Evolutionary conservation across 2,113 vertebrate genomes (phyloP).

Genomic region (Chlorodrepanis virens): DNA sequence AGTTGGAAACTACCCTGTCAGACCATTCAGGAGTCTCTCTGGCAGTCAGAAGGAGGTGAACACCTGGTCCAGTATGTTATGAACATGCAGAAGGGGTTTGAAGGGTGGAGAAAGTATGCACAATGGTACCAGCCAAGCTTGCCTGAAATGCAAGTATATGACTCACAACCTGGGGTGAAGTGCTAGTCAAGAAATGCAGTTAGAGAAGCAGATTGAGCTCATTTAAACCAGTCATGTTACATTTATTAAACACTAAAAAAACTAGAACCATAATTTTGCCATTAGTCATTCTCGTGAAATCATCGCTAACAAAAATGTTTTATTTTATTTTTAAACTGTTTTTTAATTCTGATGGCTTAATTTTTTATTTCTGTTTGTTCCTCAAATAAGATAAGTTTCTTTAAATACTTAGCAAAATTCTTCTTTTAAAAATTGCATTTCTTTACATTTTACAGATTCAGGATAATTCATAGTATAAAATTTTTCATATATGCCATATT

Average conservation of each 20-base stretch:
- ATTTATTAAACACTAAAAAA: neutral
- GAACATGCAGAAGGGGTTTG: neutral
- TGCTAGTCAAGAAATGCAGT: neutral
- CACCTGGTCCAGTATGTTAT: accelerated
- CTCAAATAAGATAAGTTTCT: neutral
- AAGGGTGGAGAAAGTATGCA: neutral
- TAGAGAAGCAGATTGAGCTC: neutral
- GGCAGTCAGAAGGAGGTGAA: neutral
- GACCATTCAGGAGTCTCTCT: neutral
- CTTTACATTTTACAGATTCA: neutral
- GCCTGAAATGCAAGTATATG: neutral
- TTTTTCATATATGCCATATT: neutral
- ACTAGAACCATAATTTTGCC: neutral
- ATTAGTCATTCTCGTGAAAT: neutral
- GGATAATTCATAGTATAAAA: neutral
- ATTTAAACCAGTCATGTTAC: neutral
- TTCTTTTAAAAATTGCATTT: neutral
- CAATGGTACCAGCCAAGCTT: neutral
- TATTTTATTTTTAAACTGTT: neutral
- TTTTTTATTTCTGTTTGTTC: neutral
- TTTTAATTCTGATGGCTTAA: neutral
- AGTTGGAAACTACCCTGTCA: neutral
- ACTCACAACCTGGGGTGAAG: neutral
- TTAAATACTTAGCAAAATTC: neutral
- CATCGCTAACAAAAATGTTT: neutral